Conservation (phyloP, 1,140 invertebrate genomes). For the Zaprionus kolodkinae region DNA sequence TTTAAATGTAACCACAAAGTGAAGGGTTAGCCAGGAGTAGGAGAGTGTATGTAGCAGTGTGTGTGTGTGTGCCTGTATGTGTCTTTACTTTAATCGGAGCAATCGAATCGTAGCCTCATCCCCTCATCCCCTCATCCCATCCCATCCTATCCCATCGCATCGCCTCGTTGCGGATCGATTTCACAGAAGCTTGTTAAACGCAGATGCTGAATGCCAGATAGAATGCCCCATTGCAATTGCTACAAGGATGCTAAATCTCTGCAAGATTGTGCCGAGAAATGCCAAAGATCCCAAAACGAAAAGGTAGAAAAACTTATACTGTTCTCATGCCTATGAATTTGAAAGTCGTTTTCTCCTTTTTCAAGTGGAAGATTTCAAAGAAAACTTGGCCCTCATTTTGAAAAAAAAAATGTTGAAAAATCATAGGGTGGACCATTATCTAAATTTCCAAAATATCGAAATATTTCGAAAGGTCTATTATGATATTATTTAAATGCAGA, state of each 20-base stretch:
- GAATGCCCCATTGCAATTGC: constrained; percentile 25
- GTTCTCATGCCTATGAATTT: not conserved
- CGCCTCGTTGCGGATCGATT: constrained; percentile 45
- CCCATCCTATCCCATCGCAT: not conserved
- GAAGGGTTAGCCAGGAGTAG: constrained; percentile 37
- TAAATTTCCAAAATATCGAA: too few relatives aligned
- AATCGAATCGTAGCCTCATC: constrained; percentile 45
- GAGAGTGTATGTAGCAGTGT: not conserved
- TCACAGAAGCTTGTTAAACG: constrained; percentile 54
- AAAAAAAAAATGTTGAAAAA: too few relatives aligned
- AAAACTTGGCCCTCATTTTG: not conserved
- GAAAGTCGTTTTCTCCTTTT: not conserved
- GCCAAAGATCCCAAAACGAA: constrained; percentile 1
- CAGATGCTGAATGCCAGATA: constrained; percentile 39
- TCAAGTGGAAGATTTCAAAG: not conserved
- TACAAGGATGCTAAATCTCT: constrained; percentile 31
- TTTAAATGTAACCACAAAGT: constrained; percentile 51
- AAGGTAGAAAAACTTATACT: not conserved
- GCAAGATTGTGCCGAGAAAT: not conserved
- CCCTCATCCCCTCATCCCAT: too few relatives aligned
- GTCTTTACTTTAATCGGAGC: constrained; percentile 41
- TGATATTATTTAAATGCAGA: too few relatives aligned
- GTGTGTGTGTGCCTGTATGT: constrained; percentile 6
- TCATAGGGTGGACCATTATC: too few relatives aligned
- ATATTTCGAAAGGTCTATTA: too few relatives aligned